phyloP scores from a whole-genome alignment of 2,113 vertebrate species.

The Prionailurus bengalensis region DNA sequence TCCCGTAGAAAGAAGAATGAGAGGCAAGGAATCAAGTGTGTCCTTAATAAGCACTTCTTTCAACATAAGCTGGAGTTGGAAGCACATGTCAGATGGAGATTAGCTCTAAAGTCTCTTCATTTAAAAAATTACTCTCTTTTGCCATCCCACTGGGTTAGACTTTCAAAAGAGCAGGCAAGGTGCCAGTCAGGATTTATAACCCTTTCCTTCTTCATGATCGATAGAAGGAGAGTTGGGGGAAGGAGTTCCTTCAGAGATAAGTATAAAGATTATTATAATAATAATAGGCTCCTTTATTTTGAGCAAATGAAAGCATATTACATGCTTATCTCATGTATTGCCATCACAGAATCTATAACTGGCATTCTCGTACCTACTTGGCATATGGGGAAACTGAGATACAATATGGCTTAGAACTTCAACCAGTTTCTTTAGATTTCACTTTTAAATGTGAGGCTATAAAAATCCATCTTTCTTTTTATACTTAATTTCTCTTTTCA shows the following conservation, averaged over 20 bases:
- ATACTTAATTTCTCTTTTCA: constrained; percentile 34
- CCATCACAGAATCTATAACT: not conserved
- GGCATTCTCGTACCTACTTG: constrained; percentile 34
- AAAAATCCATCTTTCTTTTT: constrained; percentile 24
- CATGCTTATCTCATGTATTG: constrained; percentile 37
- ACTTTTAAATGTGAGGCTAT: constrained; percentile 46
- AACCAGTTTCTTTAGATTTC: constrained; percentile 33
- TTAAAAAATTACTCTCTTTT: constrained; percentile 78
- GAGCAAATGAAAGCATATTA: constrained; percentile 54
- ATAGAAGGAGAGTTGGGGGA: constrained; percentile 60
- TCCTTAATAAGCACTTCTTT: constrained; percentile 65
- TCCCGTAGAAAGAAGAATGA: not conserved
- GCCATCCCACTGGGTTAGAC: constrained; percentile 69
- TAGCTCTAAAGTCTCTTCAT: constrained; percentile 72
- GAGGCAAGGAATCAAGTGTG: constrained; percentile 43
- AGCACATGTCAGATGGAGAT: constrained; percentile 68
- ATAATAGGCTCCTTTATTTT: constrained; percentile 49
- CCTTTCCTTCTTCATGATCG: constrained; percentile 26
- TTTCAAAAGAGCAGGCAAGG: constrained; percentile 69
- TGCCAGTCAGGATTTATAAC: constrained; percentile 73
- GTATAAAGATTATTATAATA: constrained; percentile 51
- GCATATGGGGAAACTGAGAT: constrained; percentile 31
- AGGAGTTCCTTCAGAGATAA: constrained; percentile 54
- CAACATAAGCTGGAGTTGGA: constrained; percentile 52
- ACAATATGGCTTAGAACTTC: constrained; percentile 47